phyloP scores from a whole-genome alignment of 2,888 invertebrate species.

The Mystacides longicornis region DNA sequence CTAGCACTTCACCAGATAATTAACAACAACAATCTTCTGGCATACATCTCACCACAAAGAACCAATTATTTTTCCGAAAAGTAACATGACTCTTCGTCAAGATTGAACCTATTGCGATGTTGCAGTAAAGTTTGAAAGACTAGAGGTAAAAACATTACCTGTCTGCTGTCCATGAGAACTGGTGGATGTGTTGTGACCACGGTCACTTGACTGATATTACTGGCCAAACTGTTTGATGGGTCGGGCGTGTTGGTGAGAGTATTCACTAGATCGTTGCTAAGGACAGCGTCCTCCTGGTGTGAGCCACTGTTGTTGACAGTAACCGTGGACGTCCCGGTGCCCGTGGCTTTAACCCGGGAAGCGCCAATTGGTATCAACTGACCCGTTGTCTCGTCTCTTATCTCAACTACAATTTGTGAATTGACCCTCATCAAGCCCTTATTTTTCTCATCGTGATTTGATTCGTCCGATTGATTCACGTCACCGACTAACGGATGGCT shows the following conservation, averaged over 20 bases:
- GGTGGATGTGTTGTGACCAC: constrained; percentile 82
- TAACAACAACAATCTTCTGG: too few species aligned
- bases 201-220: constrained; percentile 68
- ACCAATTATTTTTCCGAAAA: too few species aligned
- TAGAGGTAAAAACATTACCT: constrained; percentile 9
- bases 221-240: constrained; percentile 63
- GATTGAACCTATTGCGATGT: too few species aligned
- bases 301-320: constrained; percentile 32
- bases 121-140: too few species aligned
- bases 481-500: constrained; percentile 19
- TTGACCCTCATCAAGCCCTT: constrained; percentile 12
- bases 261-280: neutral
- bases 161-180: constrained; percentile 51
- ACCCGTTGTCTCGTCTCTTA: constrained; percentile 25
- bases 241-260: constrained; percentile 34
- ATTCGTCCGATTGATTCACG: constrained; percentile 5
- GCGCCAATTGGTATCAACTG: constrained; percentile 22
- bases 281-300: constrained; percentile 35
- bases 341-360: neutral
- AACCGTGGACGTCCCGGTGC: constrained; percentile 23
- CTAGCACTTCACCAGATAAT: too few species aligned
- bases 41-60: too few species aligned
- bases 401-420: constrained; percentile 25
- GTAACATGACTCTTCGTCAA: too few species aligned
- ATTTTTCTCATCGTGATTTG: neutral